These are phyloP conservation scores for Tanytarsus gracilentus DNA, from an alignment of 2,888 invertebrate genomes.

Conservation along the genomic window DNA sequence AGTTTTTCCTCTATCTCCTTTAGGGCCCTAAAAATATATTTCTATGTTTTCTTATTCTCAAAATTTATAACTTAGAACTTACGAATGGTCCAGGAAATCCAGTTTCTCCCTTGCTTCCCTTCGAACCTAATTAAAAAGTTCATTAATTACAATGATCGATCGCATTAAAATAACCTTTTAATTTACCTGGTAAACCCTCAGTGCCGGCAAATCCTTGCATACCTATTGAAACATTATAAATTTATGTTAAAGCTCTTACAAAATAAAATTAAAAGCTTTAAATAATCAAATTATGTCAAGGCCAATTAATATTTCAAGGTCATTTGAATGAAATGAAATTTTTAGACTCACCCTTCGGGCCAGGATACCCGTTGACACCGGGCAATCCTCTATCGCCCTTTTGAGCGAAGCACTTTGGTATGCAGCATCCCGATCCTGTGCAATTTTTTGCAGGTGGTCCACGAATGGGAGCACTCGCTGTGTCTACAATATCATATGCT, in stretches of 20 bases:
- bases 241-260: not conserved
- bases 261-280: not conserved
- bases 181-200: constrained; percentile 81
- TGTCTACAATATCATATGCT: constrained; percentile 39
- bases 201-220: constrained; percentile 70
- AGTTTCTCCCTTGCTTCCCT: constrained; percentile 80
- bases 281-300: not conserved
- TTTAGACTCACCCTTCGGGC: not conserved
- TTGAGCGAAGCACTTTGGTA: constrained; percentile 80
- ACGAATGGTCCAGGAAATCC: constrained; percentile 66
- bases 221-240: constrained; percentile 47
- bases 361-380: constrained; percentile 53
- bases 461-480: constrained; percentile 35
- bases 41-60: too few species aligned
- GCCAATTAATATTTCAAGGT: not conserved
- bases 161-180: too few species aligned
- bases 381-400: constrained; percentile 74
- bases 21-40: constrained; percentile 49
- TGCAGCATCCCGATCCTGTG: constrained; percentile 59
- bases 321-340: not conserved
- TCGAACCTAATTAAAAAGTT: too few species aligned
- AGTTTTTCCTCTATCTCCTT: constrained; percentile 75
- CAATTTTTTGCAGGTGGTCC: constrained; percentile 50
- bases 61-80: not conserved
- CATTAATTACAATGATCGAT: too few species aligned